phyloP scores from a whole-genome alignment of 2,888 invertebrate genomes.

The Dermolepida albohirtum region DNA sequence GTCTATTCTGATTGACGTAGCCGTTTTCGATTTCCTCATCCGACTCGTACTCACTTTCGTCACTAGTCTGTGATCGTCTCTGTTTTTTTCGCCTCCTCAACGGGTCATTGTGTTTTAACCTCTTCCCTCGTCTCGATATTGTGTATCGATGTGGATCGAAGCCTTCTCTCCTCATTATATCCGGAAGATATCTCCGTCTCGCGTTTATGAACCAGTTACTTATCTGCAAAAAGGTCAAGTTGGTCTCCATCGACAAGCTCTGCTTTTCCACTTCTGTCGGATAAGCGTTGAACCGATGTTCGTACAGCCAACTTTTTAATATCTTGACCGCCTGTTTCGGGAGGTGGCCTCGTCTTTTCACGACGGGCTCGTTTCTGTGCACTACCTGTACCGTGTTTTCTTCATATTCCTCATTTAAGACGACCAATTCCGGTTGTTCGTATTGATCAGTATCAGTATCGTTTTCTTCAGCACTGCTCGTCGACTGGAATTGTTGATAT shows the following conservation, averaged over 20 bases:
- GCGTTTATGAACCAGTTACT: slow-evolving; percentile 66
- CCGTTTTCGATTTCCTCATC: slow-evolving; percentile 50
- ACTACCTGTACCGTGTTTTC: slow-evolving; percentile 40
- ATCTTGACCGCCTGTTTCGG: slow-evolving; percentile 64
- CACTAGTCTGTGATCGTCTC: slow-evolving; percentile 49
- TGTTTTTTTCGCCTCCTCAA: slow-evolving; percentile 56
- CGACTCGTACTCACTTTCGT: slow-evolving; percentile 57
- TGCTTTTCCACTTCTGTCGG: slow-evolving; percentile 65
- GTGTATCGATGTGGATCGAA: slow-evolving; percentile 64
- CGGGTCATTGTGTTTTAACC: slow-evolving; percentile 53
- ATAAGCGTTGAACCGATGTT: slow-evolving; percentile 64
- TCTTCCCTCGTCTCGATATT: slow-evolving; percentile 60
- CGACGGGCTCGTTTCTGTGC: slow-evolving; percentile 41
- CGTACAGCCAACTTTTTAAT: slow-evolving; percentile 63
- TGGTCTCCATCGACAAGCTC: slow-evolving; percentile 62
- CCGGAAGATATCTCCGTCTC: slow-evolving; percentile 61
- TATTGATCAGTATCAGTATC: slow-evolving; percentile 52
- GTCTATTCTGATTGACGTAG: slow-evolving; percentile 33
- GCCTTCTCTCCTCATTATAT: slow-evolving; percentile 64
- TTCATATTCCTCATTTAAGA: slow-evolving; percentile 46
- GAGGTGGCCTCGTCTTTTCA: slow-evolving; percentile 58
- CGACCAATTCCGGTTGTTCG: slow-evolving; percentile 51
- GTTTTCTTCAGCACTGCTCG: slow-evolving; percentile 51
- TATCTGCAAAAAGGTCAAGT: slow-evolving; percentile 63
- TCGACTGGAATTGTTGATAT: slow-evolving; percentile 46